Percentiles rank a stretch among this genome's conserved stretches.
phyloP scores from a whole-genome alignment of 2,113 vertebrate species.

The Cercocebus atys region DNA sequence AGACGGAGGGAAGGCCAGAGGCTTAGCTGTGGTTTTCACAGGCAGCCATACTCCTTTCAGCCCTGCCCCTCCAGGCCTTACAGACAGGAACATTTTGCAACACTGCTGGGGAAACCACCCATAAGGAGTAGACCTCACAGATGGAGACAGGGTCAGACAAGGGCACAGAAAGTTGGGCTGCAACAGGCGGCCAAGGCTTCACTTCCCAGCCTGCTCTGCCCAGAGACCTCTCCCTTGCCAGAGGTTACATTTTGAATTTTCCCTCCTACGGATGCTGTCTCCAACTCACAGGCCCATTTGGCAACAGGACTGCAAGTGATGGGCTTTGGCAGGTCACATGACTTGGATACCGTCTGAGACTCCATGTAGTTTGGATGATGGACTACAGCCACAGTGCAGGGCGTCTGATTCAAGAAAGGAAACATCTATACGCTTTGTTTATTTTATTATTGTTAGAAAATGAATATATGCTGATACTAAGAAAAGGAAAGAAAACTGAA shows the following conservation, averaged over 20 bases:
- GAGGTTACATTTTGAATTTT: not conserved
- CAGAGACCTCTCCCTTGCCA: not conserved
- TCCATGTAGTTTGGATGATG: not conserved
- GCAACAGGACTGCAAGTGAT: accelerated
- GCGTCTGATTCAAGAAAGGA: constrained; percentile 23
- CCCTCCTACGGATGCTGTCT: not conserved
- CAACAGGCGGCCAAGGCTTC: not conserved
- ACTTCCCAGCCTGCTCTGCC: not conserved
- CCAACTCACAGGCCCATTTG: not conserved
- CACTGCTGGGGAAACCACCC: not conserved
- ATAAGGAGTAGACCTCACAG: not conserved
- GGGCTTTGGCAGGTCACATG: not conserved
- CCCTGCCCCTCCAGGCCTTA: not conserved
- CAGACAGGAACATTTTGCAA: not conserved
- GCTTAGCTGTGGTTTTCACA: not conserved
- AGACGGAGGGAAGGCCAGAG: not conserved
- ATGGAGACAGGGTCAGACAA: not conserved
- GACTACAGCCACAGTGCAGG: not conserved
- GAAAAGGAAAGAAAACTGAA: not conserved
- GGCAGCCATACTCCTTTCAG: not conserved
- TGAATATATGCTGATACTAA: not conserved
- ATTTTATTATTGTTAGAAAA: not conserved
- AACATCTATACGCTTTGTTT: constrained; percentile 18
- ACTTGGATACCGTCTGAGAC: not conserved
- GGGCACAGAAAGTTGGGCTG: not conserved